Percentiles rank a stretch among this genome's conserved stretches.
These are phyloP conservation scores for Helostoma temminkii DNA, from an alignment of 2,797 vertebrate genomes.

Conservation along the genomic window DNA sequence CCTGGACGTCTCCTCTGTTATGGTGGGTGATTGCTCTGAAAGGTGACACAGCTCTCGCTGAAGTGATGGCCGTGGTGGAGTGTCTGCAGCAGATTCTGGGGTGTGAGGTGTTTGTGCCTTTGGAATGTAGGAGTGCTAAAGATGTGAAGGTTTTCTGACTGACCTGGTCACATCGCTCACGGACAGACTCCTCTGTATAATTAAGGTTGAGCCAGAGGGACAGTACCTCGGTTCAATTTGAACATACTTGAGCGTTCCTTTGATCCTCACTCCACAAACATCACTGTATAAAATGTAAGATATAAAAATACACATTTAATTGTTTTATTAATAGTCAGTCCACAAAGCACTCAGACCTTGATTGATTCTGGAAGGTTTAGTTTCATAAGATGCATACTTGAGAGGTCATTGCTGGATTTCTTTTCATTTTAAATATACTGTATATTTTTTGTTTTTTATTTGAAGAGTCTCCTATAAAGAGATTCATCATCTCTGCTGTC, in stretches of 20 bases:
- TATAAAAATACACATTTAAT: slow-evolving; percentile 27
- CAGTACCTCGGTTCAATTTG: no score
- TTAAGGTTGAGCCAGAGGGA: slow-evolving; percentile 59
- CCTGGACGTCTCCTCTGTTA: slow-evolving; percentile 55
- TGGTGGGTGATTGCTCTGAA: slow-evolving; percentile 53
- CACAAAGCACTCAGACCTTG: slow-evolving; percentile 16
- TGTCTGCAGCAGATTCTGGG: slow-evolving; percentile 39
- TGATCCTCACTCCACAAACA: slow-evolving; percentile 29
- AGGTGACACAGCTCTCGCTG: slow-evolving; percentile 35
- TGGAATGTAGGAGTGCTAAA: slow-evolving; percentile 56
- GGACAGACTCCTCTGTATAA: slow-evolving; percentile 38
- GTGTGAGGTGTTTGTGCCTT: slow-evolving; percentile 37
- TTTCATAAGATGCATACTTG: slow-evolving; percentile 38
- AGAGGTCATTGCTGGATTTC: not conserved
- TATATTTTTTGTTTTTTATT: not conserved
- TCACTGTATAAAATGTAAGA: slow-evolving; percentile 22
- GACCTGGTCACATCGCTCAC: slow-evolving; percentile 32
- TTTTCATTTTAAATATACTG: slow-evolving; percentile 7
- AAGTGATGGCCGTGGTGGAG: slow-evolving; percentile 37
- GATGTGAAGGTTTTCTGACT: slow-evolving; percentile 45
- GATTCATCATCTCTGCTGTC: slow-evolving; percentile 38
- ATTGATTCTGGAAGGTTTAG: slow-evolving; percentile 24
- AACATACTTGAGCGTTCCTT: slow-evolving; percentile 38
- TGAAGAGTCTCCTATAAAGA: slow-evolving; percentile 24
- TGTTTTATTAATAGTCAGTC: slow-evolving; percentile 25